Base-by-base conservation (phyloP, 1,140 invertebrate genomes). In the Belonocnema kinseyi region DNA sequence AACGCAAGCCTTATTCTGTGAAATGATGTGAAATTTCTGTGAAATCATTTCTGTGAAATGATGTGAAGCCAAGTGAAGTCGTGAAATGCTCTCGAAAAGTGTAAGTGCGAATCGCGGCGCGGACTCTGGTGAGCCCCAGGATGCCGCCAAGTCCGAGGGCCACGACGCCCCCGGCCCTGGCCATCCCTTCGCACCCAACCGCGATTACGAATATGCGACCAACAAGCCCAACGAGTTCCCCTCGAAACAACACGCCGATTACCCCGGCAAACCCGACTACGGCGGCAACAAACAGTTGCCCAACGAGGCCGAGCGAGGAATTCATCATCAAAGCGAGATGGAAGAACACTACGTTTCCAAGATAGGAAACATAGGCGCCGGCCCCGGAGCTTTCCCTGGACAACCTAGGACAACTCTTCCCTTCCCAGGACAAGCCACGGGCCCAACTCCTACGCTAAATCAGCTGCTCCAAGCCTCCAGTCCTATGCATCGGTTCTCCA, bases 391-490 rank as follows among this genome's bases (percentile, higher is more conserved):
- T 2, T 91, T 90, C 76, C 85, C 90, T 16, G 85, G 85, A 13
- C 91, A 90, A 74, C 90, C 92, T 26, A 90, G 92, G 85, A 46
- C 40, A 46, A 46, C 92, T 93, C 82, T 85, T 94, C 56, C 92
- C 93, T 3, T 93, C 94, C 21, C 94, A 94, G 85, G 94, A 90
- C 96, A 96, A 88, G 95, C 95, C 73, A 94, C 95, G 77, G 96
- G 97, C 70, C 97, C 97, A 17, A 98, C 97, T 58, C 97, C 97
- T 66, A 98, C 97, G 46, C 92, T 98, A 75, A 98, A 98, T 91
- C 97, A 97, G 85, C 92, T 98, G 83, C 92, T 98, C 52, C 96
- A 97, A 90, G 95, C 95, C 50, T 93, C 93, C 1, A 96, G 96
- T 79, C 94, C 95, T 50, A 91, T 92, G 33, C 91, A 92, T 84